A percentile compares a stretch with the other conserved stretches of the same genome.
Conservation (phyloP, 2,113 vertebrate species). For the Zapornia atra region DNA sequence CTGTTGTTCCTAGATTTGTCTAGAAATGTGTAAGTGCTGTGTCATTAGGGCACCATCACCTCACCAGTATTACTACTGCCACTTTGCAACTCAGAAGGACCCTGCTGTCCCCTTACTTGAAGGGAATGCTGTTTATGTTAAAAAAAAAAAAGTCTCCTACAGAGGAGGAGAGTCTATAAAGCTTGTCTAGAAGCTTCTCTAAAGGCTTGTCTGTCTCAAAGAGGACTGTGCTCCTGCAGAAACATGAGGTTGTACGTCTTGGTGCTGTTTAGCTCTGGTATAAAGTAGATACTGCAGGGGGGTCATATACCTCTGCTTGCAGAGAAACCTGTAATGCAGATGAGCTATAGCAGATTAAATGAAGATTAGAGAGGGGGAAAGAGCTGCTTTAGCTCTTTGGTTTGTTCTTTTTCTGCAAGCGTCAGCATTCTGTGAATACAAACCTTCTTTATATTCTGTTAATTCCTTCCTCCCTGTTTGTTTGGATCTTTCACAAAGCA, state of each 20-base stretch:
- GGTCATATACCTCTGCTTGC: not conserved
- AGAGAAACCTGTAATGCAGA: slow-evolving; percentile 1
- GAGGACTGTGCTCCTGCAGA: not conserved
- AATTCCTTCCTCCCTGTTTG: not conserved
- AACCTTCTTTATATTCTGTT: slow-evolving; percentile 14
- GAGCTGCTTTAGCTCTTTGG: slow-evolving; percentile 2
- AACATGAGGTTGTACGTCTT: not conserved
- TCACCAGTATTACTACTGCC: not conserved
- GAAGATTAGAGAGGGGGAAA: not conserved
- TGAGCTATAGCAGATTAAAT: not conserved
- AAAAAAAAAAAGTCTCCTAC: not conserved
- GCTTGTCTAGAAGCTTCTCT: not conserved
- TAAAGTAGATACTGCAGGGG: not conserved
- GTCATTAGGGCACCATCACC: not conserved
- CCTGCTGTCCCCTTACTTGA: not conserved
- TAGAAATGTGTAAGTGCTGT: not conserved
- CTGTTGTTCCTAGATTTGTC: not conserved
- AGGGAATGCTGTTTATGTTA: not conserved
- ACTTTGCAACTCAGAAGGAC: not conserved
- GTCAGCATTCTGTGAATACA: slow-evolving; percentile 30
- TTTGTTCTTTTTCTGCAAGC: not conserved
- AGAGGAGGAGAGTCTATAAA: not conserved
- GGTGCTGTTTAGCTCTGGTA: not conserved
- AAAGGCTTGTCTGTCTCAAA: not conserved
- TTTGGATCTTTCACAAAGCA: not conserved